Conservation (phyloP, 2,797 vertebrate genomes). For the Morus bassanus region DNA sequence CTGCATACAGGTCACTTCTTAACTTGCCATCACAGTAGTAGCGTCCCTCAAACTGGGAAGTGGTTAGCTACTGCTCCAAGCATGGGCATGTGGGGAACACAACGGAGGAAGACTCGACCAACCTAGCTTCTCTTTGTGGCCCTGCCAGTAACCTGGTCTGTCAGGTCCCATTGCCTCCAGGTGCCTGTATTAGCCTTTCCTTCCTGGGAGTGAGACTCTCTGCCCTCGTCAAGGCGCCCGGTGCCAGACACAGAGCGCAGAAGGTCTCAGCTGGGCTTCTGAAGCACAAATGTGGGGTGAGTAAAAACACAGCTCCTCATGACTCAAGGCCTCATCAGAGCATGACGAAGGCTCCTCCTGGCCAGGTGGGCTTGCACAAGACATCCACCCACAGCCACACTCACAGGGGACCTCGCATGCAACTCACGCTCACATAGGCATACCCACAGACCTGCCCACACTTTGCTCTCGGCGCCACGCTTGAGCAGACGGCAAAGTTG, state of each 20-base stretch:
- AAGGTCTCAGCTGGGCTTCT: not conserved
- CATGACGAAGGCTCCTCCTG: not conserved
- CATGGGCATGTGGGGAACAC: not conserved
- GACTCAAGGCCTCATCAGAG: slow-evolving; percentile 20
- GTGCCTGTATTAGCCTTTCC: not conserved
- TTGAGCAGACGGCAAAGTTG: not conserved
- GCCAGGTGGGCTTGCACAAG: slow-evolving; percentile 4
- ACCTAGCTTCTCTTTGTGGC: not conserved
- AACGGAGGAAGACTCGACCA: not conserved
- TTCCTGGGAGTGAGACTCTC: not conserved
- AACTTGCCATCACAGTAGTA: not conserved
- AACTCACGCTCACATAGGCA: not conserved
- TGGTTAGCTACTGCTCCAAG: not conserved
- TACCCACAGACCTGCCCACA: not conserved
- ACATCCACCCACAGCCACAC: not conserved
- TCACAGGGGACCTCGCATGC: not conserved
- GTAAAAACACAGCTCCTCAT: not conserved
- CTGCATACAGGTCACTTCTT: not conserved
- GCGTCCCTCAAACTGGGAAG: not conserved
- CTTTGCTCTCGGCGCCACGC: rapidly evolving
- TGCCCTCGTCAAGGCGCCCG: rapidly evolving
- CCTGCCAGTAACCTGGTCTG: not conserved
- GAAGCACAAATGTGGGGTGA: not conserved
- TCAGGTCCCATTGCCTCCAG: not conserved
- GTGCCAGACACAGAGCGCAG: not conserved